phyloP scores from a whole-genome alignment of 30 jellyfish, hydroid and myxozoan genomes.

The Hydractinia echinata region DNA sequence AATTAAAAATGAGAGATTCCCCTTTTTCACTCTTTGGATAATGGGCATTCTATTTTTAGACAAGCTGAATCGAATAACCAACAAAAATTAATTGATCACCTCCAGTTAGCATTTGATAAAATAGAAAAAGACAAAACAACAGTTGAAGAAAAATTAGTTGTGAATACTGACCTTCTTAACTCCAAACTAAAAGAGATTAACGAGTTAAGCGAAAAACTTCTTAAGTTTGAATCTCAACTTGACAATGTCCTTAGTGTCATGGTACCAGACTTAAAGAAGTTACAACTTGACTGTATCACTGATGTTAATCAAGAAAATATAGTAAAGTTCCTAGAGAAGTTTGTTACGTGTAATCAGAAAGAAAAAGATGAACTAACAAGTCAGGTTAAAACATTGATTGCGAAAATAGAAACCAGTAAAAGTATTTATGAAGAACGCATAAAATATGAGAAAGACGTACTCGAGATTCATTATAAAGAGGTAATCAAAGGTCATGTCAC shows the following conservation, averaged over 20 bases:
- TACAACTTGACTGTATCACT: not conserved
- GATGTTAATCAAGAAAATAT: not conserved
- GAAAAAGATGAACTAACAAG: not conserved
- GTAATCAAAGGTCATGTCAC: not conserved
- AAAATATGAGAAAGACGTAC: not conserved
- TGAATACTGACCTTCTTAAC: not conserved
- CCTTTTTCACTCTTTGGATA: not conserved
- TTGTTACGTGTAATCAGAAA: not conserved
- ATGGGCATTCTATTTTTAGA: not conserved
- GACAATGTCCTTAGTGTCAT: not conserved
- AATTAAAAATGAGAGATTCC: not conserved
- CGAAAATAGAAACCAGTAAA: not conserved
- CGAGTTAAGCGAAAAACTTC: not conserved
- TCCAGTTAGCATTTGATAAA: not conserved
- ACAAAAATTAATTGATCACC: conserved; percentile 3
- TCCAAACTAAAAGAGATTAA: not conserved
- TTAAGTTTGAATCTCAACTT: not conserved
- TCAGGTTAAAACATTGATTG: not conserved
- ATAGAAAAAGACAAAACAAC: conserved; percentile 14
- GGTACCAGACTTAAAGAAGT: not conserved
- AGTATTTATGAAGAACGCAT: not conserved
- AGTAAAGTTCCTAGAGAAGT: not conserved
- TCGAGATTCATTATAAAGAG: not conserved
- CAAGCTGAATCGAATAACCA: conserved; percentile 18
- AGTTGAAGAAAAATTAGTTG: not conserved